A percentile compares a stretch with the other conserved stretches of the same genome.
phyloP scores from a whole-genome alignment of 2,113 vertebrate species.

The Ailurus styani region DNA sequence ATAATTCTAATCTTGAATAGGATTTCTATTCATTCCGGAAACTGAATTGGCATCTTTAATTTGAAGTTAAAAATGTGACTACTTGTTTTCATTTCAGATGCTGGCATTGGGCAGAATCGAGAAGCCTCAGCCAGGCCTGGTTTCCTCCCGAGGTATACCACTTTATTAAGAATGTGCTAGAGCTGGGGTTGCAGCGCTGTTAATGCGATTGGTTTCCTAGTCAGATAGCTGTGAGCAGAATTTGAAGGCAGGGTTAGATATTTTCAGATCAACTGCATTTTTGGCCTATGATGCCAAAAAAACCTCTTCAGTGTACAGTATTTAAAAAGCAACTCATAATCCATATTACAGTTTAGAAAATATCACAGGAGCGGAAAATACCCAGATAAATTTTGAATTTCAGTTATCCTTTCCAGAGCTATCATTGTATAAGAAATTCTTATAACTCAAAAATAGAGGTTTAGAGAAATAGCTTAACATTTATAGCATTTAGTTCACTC shows the following conservation, averaged over 20 bases:
- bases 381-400: neutral
- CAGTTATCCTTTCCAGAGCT: neutral
- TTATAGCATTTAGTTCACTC: neutral
- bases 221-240: neutral
- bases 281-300: neutral
- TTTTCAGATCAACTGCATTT: slow-evolving; percentile 30
- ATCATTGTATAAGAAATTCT: neutral
- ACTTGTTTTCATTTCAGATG: neutral
- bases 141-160: neutral
- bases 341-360: neutral
- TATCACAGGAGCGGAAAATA: neutral
- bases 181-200: neutral
- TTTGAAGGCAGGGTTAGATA: slow-evolving; percentile 11
- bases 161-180: neutral
- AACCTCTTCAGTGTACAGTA: neutral
- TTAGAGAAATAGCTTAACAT: neutral
- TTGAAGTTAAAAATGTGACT: neutral
- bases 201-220: neutral
- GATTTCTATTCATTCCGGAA: neutral
- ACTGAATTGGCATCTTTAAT: neutral
- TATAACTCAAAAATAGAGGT: neutral
- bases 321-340: neutral
- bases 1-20: neutral
- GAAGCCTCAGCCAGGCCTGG: neutral
- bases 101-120: neutral